phyloP scores from a whole-genome alignment of 2,888 invertebrate species.

The Entomobrya proxima region DNA sequence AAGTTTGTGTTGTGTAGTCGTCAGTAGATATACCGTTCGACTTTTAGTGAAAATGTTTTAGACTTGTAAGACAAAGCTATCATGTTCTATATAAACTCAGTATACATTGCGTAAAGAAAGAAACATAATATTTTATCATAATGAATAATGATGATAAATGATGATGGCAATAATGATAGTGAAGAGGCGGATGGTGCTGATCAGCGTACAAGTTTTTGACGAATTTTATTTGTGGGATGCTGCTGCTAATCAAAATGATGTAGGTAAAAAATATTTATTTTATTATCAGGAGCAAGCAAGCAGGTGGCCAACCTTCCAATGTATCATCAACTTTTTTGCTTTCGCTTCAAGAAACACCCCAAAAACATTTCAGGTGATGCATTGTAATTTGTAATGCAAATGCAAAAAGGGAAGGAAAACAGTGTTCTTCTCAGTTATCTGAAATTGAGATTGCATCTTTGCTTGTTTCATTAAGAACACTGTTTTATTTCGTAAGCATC shows the following conservation, averaged over 20 bases:
- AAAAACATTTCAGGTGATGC: not conserved
- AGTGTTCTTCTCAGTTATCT: not conserved
- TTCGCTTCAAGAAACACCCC: not conserved
- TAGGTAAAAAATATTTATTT: not conserved
- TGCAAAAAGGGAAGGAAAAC: not conserved
- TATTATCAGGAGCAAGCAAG: not conserved
- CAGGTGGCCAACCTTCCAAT: no score
- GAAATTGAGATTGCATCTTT: not conserved
- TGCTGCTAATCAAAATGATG: not conserved
- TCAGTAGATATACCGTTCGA: no score
- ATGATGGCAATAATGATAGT: constrained; percentile 3
- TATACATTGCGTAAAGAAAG: no score
- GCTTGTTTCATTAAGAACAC: not conserved
- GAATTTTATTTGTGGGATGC: not conserved
- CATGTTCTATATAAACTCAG: not conserved
- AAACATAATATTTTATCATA: not conserved
- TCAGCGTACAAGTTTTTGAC: not conserved
- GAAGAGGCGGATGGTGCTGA: not conserved
- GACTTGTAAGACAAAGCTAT: not conserved
- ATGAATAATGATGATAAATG: constrained; percentile 44
- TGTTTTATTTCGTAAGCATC: not conserved
- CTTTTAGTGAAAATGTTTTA: no score
- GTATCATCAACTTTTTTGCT: not conserved
- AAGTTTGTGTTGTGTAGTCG: no score
- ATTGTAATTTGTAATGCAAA: not conserved